Conservation (phyloP, 2,888 invertebrate genomes). For the Pristionchus maxplancki region DNA sequence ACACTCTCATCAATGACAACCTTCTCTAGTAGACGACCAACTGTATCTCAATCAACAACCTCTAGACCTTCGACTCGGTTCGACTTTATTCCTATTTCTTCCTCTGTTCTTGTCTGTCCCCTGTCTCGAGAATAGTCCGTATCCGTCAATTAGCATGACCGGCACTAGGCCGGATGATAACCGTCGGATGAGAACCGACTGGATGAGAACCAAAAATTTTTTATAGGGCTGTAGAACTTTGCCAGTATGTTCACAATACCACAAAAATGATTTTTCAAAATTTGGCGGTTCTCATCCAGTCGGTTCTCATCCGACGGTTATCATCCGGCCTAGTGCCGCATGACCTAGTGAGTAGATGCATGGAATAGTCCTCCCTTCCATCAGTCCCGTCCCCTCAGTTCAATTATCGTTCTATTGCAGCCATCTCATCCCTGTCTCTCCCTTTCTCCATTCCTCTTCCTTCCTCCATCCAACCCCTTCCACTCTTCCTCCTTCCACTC, state of each 20-base stretch:
- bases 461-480: neutral
- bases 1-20: neutral
- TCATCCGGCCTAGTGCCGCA: too few species aligned
- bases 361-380: constrained; percentile 8
- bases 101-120: neutral
- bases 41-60: neutral
- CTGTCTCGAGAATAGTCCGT: neutral
- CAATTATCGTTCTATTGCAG: neutral
- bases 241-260: too few species aligned
- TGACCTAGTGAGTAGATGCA: constrained; percentile 2
- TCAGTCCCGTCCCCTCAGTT: neutral
- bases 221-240: too few species aligned
- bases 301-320: too few species aligned
- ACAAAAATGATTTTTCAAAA: too few species aligned
- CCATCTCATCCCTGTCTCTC: neutral
- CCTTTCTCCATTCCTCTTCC: neutral
- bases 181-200: too few species aligned
- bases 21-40: neutral
- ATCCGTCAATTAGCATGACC: neutral
- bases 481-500: neutral
- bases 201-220: too few species aligned
- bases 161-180: too few species aligned
- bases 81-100: neutral
- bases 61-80: constrained; percentile 22
- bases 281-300: too few species aligned